Evolutionary conservation across 2,888 invertebrate species (phyloP).

Genomic region (Asteroscopus sphinx): DNA sequence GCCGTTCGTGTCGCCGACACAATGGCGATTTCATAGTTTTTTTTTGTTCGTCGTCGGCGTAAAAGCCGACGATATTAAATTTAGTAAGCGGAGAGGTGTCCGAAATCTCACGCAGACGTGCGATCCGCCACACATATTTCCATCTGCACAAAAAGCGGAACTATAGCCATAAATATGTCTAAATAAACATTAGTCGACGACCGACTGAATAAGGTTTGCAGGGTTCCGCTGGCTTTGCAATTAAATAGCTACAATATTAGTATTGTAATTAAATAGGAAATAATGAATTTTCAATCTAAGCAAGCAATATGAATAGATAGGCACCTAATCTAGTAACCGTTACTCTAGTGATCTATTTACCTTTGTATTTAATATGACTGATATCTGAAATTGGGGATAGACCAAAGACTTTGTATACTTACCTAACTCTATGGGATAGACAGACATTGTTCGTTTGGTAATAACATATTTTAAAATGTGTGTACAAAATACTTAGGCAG

Average conservation of each 20-base stretch:
- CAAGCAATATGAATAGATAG: not conserved
- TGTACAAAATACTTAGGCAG: not conserved
- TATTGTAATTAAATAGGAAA: conserved; percentile 8
- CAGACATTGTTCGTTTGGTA: too few species aligned
- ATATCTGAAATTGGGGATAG: too few species aligned
- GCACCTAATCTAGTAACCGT: too few species aligned
- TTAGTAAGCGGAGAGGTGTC: conserved; percentile 90
- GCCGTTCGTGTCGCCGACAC: conserved; percentile 88
- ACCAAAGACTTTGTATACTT: too few species aligned
- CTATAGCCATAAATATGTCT: conserved; percentile 91
- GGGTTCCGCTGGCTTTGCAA: conserved; percentile 74
- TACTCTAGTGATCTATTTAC: too few species aligned
- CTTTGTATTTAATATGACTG: too few species aligned
- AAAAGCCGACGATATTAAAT: conserved; percentile 89
- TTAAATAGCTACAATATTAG: conserved; percentile 50
- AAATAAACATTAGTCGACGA: conserved; percentile 88
- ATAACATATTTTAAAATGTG: not conserved
- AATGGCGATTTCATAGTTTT: conserved; percentile 88
- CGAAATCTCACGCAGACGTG: conserved; percentile 90
- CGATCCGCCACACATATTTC: conserved; percentile 91
- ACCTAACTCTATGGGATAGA: too few species aligned
- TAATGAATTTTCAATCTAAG: not conserved
- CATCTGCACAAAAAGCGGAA: conserved; percentile 89
- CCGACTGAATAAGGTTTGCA: conserved; percentile 77
- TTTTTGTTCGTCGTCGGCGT: conserved; percentile 83